phyloP scores from a whole-genome alignment of 2,888 invertebrate genomes.

The Conops quadrifasciatus region DNA sequence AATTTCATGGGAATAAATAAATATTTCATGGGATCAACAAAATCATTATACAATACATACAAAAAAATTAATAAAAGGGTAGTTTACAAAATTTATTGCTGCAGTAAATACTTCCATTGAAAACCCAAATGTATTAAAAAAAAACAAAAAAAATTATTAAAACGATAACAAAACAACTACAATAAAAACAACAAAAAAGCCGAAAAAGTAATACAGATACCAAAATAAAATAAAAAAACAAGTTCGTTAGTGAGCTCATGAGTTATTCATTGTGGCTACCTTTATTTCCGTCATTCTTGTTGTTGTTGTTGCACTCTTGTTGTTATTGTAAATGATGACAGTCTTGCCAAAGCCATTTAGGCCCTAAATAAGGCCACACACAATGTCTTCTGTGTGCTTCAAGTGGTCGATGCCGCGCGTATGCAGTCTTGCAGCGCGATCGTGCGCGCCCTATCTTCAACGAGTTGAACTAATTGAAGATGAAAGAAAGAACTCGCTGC shows the following conservation, averaged over 20 bases:
- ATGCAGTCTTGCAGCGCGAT: too few relatives aligned
- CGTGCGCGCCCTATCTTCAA: not conserved
- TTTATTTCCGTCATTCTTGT: not conserved
- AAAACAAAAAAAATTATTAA: not conserved
- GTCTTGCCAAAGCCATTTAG: constrained; percentile 26
- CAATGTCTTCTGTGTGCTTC: not conserved
- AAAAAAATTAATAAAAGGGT: too few relatives aligned
- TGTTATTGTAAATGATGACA: constrained; percentile 25
- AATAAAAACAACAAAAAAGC: not conserved
- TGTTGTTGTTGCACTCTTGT: not conserved
- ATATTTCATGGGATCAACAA: too few relatives aligned
- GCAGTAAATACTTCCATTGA: not conserved
- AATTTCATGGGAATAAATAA: too few relatives aligned
- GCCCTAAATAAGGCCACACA: constrained; percentile 31
- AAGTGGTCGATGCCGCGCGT: too few relatives aligned
- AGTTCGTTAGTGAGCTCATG: constrained; percentile 18
- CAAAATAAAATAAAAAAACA: not conserved
- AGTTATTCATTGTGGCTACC: constrained; percentile 12
- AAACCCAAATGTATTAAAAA: not conserved
- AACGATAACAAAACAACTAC: constrained; percentile 7
- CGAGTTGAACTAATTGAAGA: constrained; percentile 10
- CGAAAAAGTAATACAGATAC: not conserved
- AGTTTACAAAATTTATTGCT: constrained; percentile 21
- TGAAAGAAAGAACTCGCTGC: not conserved
- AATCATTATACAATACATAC: too few relatives aligned